Percentiles rank a stretch among this genome's conserved stretches.
Evolutionary conservation across 2,113 vertebrate genomes (phyloP).

Genomic region (western clawed frog (Xenopus tropicalis)): UCB_Xtro_10.0 CM004447.2:134960501-134961000

Average conservation of each 20-base stretch:
- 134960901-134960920: slow-evolving; percentile 39
- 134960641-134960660: no score
- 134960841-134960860: slow-evolving; percentile 66
- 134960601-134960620: no score
- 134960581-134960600: no score
- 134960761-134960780: slow-evolving; percentile 66
- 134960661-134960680: background rate
- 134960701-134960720: background rate
- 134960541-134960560: no score
- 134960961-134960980: no score
- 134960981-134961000: no score
- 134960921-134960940: slow-evolving; percentile 19
- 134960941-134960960: background rate
- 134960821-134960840: slow-evolving; percentile 76
- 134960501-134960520: no score
- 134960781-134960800: slow-evolving; percentile 77
- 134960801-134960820: slow-evolving; percentile 69
- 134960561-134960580: no score
- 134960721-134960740: slow-evolving; percentile 27
- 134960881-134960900: slow-evolving; percentile 70
- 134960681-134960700: slow-evolving; percentile 8
- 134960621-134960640: no score
- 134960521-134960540: no score
- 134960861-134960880: slow-evolving; percentile 66
- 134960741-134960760: slow-evolving; percentile 48